A percentile compares a stretch with the other conserved stretches of the same genome.
These are phyloP conservation scores for Philaenus spumarius DNA, from an alignment of 1,140 invertebrate genomes.

Conservation along the genomic window DNA sequence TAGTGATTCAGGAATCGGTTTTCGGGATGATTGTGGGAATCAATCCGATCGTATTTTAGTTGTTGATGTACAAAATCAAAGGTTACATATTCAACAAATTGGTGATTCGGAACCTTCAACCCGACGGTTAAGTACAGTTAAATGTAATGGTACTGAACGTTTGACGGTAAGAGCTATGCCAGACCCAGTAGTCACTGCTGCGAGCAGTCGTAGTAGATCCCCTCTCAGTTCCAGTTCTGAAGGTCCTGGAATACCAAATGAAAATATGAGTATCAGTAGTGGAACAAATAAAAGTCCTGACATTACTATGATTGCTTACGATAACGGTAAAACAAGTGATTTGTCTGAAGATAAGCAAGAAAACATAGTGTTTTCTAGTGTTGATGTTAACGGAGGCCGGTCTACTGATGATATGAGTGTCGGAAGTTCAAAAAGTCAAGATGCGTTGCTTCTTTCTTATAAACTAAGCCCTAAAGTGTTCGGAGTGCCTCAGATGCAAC, in stretches of 20 bases:
- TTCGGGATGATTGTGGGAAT: conserved; percentile 76
- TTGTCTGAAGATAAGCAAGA: not conserved
- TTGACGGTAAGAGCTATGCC: conserved; percentile 49
- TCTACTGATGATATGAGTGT: conserved; percentile 32
- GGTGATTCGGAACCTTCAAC: conserved; percentile 16
- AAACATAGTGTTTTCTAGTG: not conserved
- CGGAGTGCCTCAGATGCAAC: conserved; percentile 23
- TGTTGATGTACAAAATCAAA: conserved; percentile 61
- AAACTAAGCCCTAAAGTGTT: conserved; percentile 55
- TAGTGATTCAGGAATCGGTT: conserved; percentile 91
- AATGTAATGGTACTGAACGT: conserved; percentile 26
- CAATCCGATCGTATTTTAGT: conserved; percentile 74
- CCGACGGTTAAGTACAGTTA: not conserved
- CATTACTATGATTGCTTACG: conserved; percentile 17
- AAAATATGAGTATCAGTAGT: conserved; percentile 33
- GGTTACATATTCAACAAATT: conserved; percentile 38
- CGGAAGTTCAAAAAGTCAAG: conserved; percentile 29
- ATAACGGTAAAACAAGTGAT: conserved; percentile 13
- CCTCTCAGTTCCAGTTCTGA: conserved; percentile 31
- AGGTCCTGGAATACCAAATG: conserved; percentile 23
- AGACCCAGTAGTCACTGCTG: conserved; percentile 9
- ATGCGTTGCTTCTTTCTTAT: conserved; percentile 29
- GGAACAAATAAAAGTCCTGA: conserved; percentile 30
- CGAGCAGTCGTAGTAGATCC: conserved; percentile 29
- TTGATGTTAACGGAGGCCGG: conserved; percentile 11